Evolutionary conservation across 2,888 invertebrate genomes (phyloP).

Genomic region (Tortrix viridana): DNA sequence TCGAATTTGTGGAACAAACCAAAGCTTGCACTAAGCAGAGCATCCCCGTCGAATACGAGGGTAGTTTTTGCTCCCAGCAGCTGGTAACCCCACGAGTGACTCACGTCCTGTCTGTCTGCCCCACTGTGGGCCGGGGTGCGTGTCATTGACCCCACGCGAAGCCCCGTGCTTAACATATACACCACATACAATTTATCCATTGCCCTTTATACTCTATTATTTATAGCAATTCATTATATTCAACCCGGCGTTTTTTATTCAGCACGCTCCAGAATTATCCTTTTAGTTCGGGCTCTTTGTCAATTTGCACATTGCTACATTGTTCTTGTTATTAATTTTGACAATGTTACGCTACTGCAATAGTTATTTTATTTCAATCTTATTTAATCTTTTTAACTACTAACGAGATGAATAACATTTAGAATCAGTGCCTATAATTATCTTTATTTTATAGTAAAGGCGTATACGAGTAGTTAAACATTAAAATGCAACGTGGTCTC

Average conservation of each 20-base stretch:
- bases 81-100: conserved; percentile 80
- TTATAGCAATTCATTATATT: conserved; percentile 66
- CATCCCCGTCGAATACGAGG: conserved; percentile 58
- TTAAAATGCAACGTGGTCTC: too few relatives aligned
- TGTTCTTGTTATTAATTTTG: conserved; percentile 4
- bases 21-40: conserved; percentile 27
- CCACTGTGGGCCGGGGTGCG: conserved; percentile 78
- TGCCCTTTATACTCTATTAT: conserved; percentile 78
- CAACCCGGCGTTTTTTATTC: conserved; percentile 60
- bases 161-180: conserved; percentile 71
- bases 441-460: too few relatives aligned
- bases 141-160: conserved; percentile 81
- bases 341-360: too few relatives aligned
- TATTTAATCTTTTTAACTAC: too few relatives aligned
- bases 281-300: conserved; percentile 54
- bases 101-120: conserved; percentile 79
- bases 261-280: conserved; percentile 59
- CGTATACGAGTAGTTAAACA: too few relatives aligned
- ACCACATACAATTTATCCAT: conserved; percentile 74
- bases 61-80: conserved; percentile 81
- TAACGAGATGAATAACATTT: too few relatives aligned
- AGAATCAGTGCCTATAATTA: too few relatives aligned
- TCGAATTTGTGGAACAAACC: conserved; percentile 12
- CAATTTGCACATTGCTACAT: conserved; percentile 14
- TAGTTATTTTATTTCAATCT: too few relatives aligned